A percentile compares a stretch with the other conserved stretches of the same genome.
These are phyloP conservation scores for Aphis craccivora DNA, from an alignment of 1,140 invertebrate species.

Conservation along the genomic window DNA sequence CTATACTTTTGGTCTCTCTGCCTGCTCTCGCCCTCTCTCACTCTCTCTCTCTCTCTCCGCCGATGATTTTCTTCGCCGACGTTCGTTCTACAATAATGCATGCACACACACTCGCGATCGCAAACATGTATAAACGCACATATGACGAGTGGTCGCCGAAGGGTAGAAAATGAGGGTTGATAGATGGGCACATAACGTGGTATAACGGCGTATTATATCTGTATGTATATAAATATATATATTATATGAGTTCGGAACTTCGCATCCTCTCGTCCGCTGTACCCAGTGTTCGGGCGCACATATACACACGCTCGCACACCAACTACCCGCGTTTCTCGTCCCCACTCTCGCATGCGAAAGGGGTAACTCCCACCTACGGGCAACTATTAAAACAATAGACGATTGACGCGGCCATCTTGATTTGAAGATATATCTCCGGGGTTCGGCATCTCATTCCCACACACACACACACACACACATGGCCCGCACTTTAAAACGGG, in stretches of 20 bases:
- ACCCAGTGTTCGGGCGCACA: background rate
- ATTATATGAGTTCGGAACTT: conserved; percentile 50
- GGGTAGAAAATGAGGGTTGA: conserved; percentile 58
- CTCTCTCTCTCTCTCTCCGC: background rate
- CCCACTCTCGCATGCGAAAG: background rate
- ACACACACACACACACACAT: conserved; percentile 39
- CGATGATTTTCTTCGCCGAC: conserved; percentile 30
- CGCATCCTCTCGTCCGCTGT: conserved; percentile 11
- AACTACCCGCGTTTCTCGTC: background rate
- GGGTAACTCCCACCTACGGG: conserved; percentile 57
- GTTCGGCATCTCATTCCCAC: conserved; percentile 54
- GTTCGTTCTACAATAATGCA: conserved; percentile 40
- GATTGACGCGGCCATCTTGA: conserved; percentile 60
- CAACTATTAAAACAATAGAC: conserved; percentile 59
- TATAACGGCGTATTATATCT: background rate
- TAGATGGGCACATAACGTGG: conserved; percentile 55
- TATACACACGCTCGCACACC: background rate
- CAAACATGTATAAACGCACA: conserved; percentile 43
- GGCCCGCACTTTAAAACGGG: conserved; percentile 50
- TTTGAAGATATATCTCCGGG: conserved; percentile 59
- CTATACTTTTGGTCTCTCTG: background rate
- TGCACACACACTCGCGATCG: background rate
- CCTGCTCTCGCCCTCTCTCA: background rate
- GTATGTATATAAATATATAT: background rate
- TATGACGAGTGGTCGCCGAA: conserved; percentile 56